phyloP scores from a whole-genome alignment of 2,797 vertebrate genomes.

The Peromyscus attwateri region DNA sequence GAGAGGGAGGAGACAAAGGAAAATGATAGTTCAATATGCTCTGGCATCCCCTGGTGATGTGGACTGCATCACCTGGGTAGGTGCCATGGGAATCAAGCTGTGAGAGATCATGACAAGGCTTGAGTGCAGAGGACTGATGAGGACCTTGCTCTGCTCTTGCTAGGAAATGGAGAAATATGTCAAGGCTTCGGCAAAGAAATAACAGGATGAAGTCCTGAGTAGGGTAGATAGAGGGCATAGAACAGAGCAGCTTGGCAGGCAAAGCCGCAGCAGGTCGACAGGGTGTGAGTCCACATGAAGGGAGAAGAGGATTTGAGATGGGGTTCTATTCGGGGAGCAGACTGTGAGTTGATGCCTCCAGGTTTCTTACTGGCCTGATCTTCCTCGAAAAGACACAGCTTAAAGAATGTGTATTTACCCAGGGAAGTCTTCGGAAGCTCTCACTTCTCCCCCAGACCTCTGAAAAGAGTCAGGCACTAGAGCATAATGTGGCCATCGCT shows the following conservation, averaged over 20 bases:
- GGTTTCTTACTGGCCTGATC: neutral
- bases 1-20: neutral
- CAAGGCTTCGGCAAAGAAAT: neutral
- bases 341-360: neutral
- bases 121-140: neutral
- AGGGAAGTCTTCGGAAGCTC: neutral
- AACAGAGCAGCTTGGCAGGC: neutral
- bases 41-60: neutral
- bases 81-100: neutral
- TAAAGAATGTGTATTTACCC: neutral
- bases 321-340: neutral
- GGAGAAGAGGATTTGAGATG: neutral
- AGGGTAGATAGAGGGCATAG: neutral
- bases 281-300: neutral
- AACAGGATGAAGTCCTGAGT: neutral
- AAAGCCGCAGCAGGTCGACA: neutral
- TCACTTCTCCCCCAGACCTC: neutral
- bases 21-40: neutral
- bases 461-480: neutral
- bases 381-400: neutral
- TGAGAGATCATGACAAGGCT: neutral
- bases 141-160: neutral
- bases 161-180: neutral
- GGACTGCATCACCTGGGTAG: neutral
- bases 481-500: neutral